These are phyloP conservation scores for Callipepla squamata DNA, from an alignment of 2,113 vertebrate species.

Conservation along the genomic window DNA sequence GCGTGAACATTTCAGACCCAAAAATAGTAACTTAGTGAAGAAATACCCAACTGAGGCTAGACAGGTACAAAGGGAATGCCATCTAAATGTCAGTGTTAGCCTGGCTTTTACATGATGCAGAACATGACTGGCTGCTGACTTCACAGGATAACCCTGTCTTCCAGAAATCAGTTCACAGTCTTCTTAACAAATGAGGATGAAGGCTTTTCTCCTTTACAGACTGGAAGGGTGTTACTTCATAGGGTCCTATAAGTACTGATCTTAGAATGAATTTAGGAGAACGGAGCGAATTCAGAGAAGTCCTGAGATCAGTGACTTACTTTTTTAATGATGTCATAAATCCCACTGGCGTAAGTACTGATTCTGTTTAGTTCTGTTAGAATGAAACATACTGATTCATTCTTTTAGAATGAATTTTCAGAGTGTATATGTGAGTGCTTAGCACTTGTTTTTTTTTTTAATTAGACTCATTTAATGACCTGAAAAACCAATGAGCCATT, in stretches of 20 bases:
- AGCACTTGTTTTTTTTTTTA: not conserved
- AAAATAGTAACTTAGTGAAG: not conserved
- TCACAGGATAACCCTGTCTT: not conserved
- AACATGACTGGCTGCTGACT: not conserved
- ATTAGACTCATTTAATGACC: not conserved
- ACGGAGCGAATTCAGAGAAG: not conserved
- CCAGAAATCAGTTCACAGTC: not conserved
- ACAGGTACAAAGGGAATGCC: not conserved
- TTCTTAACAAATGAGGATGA: not conserved
- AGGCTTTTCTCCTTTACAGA: not conserved
- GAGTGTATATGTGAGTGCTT: not conserved
- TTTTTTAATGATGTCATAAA: not conserved
- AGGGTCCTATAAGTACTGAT: not conserved
- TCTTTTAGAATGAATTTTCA: constrained; percentile 22
- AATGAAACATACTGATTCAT: not conserved
- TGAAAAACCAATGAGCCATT: constrained; percentile 1
- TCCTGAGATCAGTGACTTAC: not conserved
- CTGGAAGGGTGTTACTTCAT: not conserved
- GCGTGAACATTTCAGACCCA: not conserved
- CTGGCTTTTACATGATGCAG: not conserved
- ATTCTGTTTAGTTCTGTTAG: not conserved
- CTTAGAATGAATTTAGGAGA: not conserved
- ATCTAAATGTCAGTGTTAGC: not conserved
- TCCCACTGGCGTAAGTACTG: not conserved
- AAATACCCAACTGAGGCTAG: not conserved